Evolutionary conservation across 92 coral and sea anemone species (phyloP).

Genomic region (Parazoanthus swiftii): DNA sequence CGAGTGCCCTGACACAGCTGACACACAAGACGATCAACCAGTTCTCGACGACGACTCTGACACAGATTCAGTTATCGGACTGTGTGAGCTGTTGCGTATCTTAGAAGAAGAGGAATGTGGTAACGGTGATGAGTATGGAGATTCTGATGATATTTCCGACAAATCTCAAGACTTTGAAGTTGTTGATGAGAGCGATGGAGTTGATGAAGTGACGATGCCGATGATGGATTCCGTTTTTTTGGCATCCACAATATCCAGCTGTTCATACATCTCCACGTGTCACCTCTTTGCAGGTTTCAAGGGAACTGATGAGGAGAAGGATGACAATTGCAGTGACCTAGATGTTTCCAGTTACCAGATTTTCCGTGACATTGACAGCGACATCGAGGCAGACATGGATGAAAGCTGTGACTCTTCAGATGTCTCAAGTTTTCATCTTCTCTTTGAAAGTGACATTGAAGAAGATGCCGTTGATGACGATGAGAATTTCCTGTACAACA

Average conservation of each 20-base stretch:
- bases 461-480: constrained; percentile 23
- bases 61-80: constrained; percentile 26
- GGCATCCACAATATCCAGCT: constrained; percentile 13
- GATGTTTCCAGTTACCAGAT: neutral
- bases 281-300: constrained; percentile 23
- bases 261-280: constrained; percentile 22
- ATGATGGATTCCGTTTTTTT: constrained; percentile 6
- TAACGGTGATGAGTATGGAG: neutral
- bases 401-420: constrained; percentile 25
- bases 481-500: constrained; percentile 32
- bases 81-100: constrained; percentile 2
- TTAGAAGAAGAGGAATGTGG: neutral
- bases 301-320: neutral
- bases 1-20: neutral
- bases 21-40: neutral
- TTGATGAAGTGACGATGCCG: neutral
- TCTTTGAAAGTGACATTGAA: constrained; percentile 48
- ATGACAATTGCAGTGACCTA: neutral
- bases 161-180: constrained; percentile 31
- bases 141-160: constrained; percentile 4
- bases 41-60: neutral
- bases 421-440: constrained; percentile 13
- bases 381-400: constrained; percentile 50
- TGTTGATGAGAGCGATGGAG: constrained; percentile 6
- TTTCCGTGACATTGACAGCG: constrained; percentile 9